Base-by-base conservation (phyloP, 2,113 vertebrate genomes). In the Sylvietta virens region DNA sequence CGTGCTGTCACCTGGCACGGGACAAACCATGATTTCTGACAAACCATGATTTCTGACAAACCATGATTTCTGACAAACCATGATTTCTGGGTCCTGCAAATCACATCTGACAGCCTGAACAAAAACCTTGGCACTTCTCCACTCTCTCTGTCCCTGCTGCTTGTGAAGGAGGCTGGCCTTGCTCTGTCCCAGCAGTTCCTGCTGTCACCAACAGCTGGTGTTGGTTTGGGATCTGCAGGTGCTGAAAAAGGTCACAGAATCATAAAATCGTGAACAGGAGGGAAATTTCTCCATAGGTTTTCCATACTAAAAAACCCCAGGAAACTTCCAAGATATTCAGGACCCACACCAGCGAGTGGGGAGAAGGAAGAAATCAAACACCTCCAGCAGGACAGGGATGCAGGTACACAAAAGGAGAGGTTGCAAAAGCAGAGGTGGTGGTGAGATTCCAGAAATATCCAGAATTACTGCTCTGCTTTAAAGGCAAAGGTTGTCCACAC, bases 1-100 rank as follows among this genome's bases (percentile, higher is more conserved):
- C 0, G 2, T 11, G 40, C 33, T 27, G 61, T 6, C 85, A 65
- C 9, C 66, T 13, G 27, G 33, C 45, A 56, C 0, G 0, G 50
- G 45, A 51, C 31, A 33, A 61, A 42, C 0, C 2, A 13, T 1
- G 10, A 16, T 40, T 81, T 45, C 64, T 67, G 50, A n/a, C n/a
- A n/a, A n/a, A n/a, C n/a, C n/a, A n/a, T n/a, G n/a, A n/a, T n/a
- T n/a, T n/a, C n/a, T n/a, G n/a, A n/a, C n/a, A n/a, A n/a, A n/a
- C n/a, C n/a, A n/a, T n/a, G n/a, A n/a, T n/a, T n/a, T n/a, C n/a
- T n/a, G 45, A 51, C 31, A 33, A 61, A 42, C 0, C 2, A 13
- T 1, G 10, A 16, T 40, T 81, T 45, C 64, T 67, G 50, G 40
- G 39, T 83, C 64, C 69, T 86, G 48, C 19, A 31, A 35, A 40